Evolutionary conservation across 2,888 invertebrate species (phyloP).

Genomic region (Muschampia plurimacula): DNA sequence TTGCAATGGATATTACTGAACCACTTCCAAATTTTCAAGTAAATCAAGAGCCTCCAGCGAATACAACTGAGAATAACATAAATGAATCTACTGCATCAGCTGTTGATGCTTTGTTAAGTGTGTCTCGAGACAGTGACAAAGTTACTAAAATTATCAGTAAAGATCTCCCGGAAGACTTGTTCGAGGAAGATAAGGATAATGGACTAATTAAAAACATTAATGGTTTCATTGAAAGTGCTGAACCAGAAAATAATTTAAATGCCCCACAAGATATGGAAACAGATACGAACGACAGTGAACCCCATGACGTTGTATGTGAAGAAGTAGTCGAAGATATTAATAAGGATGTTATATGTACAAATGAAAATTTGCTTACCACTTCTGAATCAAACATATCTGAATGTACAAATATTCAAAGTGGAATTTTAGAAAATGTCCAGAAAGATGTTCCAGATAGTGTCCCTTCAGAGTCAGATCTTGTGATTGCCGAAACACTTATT

Average conservation of each 20-base stretch:
- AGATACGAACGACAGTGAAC: background rate
- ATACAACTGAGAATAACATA: constrained; percentile 60
- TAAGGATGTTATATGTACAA: constrained; percentile 8
- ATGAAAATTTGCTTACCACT: constrained; percentile 10
- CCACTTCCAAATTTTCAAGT: constrained; percentile 11
- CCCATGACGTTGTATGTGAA: constrained; percentile 9
- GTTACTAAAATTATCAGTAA: constrained; percentile 73
- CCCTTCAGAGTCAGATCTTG: constrained; percentile 79
- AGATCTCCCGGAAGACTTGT: constrained; percentile 77
- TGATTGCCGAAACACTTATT: constrained; percentile 80
- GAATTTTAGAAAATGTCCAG: constrained; percentile 22
- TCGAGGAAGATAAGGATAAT: constrained; percentile 75
- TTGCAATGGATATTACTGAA: constrained; percentile 6
- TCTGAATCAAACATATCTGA: constrained; percentile 2
- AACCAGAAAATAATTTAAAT: constrained; percentile 46
- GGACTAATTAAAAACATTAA: constrained; percentile 50
- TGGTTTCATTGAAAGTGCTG: constrained; percentile 52
- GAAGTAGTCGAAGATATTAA: constrained; percentile 11
- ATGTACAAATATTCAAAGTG: constrained; percentile 11
- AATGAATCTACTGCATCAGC: constrained; percentile 78
- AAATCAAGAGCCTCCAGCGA: constrained; percentile 44
- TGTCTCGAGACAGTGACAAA: constrained; percentile 75
- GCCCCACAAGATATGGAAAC: constrained; percentile 27
- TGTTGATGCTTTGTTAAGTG: constrained; percentile 78
- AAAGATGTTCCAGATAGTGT: constrained; percentile 51